These are phyloP conservation scores for Hypanus sabinus DNA, from an alignment of 2,113 vertebrate genomes.

Conservation along the genomic window DNA sequence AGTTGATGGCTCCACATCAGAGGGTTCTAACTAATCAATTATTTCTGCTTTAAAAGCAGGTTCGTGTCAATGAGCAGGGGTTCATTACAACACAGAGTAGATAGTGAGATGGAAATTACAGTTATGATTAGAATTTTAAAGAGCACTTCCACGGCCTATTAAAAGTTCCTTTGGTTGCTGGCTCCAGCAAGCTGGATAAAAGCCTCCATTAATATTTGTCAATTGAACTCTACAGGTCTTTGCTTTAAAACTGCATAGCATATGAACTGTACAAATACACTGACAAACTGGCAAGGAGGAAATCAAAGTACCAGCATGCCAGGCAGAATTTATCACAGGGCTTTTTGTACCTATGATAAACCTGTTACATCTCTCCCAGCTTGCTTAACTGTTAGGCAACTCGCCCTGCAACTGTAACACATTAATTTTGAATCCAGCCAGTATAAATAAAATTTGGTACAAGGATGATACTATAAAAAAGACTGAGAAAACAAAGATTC, in stretches of 20 bases:
- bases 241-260: conserved; percentile 39
- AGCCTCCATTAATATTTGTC: conserved; percentile 44
- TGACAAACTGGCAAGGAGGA: conserved; percentile 25
- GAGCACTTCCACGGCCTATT: conserved; percentile 44
- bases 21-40: conserved; percentile 44
- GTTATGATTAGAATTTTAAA: conserved; percentile 47
- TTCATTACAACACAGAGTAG: conserved; percentile 22
- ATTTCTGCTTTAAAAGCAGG: conserved; percentile 42
- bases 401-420: not conserved
- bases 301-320: conserved; percentile 36
- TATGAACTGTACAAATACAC: not conserved
- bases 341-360: not conserved
- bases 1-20: conserved; percentile 43
- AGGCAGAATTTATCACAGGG: conserved; percentile 35
- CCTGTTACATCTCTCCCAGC: not conserved
- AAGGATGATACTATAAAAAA: not conserved
- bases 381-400: not conserved
- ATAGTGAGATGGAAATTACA: conserved; percentile 41
- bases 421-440: not conserved
- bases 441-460: not conserved
- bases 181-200: conserved; percentile 39
- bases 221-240: conserved; percentile 45
- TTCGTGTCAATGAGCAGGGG: conserved; percentile 40
- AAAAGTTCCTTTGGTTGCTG: conserved; percentile 46
- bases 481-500: not conserved